Evolutionary conservation across 1,140 invertebrate genomes (phyloP).

Genomic region (Drosophila repletoides): DNA sequence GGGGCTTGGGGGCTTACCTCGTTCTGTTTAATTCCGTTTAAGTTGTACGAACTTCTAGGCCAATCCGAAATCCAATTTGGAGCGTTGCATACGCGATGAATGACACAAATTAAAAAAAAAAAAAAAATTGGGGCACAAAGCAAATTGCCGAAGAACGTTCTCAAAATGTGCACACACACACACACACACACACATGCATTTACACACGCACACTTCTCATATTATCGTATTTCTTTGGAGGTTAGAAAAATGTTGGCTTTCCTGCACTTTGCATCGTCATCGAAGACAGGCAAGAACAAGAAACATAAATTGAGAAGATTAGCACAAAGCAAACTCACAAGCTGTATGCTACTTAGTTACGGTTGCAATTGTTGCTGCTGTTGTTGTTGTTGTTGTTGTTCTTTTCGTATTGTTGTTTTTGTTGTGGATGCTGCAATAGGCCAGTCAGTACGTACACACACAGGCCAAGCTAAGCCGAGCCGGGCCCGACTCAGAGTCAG

Average conservation of each 20-base stretch:
- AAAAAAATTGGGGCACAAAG: too few relatives aligned
- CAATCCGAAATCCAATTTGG: conserved; percentile 59
- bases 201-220: conserved; percentile 33
- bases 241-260: conserved; percentile 42
- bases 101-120: conserved; percentile 69
- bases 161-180: conserved; percentile 52
- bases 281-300: conserved; percentile 37
- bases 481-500: conserved; percentile 13
- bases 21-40: conserved; percentile 14
- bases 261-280: conserved; percentile 71
- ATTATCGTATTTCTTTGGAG: conserved; percentile 12
- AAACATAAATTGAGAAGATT: conserved; percentile 74
- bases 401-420: conserved; percentile 19
- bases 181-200: conserved; percentile 2
- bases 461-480: conserved; percentile 52
- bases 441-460: too few relatives aligned
- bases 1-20: conserved; percentile 44
- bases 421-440: conserved; percentile 75
- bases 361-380: conserved; percentile 41
- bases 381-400: conserved; percentile 11
- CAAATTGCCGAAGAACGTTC: conserved; percentile 61
- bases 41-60: conserved; percentile 17
- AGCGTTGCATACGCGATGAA: conserved; percentile 41
- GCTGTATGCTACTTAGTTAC: conserved; percentile 57
- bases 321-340: conserved; percentile 58